Evolutionary conservation across 2,113 vertebrate species (phyloP).

Genomic region (human): GRCh38 chr22:30432001-30432500

Average conservation of each 20-base stretch:
- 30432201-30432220: background rate
- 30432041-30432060: background rate
- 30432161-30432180: background rate
- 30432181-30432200: background rate
- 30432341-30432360: background rate
- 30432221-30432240: slow-evolving; percentile 25
- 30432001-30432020: too few relatives aligned
- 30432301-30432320: background rate
- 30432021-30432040: background rate
- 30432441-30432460: background rate
- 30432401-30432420: background rate
- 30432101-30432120: background rate
- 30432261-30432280: background rate
- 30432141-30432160: background rate
- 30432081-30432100: background rate
- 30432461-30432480: background rate
- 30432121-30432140: background rate
- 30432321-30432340: background rate
- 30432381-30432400: accelerated
- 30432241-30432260: background rate
- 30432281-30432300: background rate
- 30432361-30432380: background rate
- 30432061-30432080: background rate
- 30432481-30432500: background rate
- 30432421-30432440: accelerated